A percentile compares a stretch with the other conserved stretches of the same genome.
Evolutionary conservation across 1,140 invertebrate species (phyloP).

Genomic region (Probaryconus sp.): DNA sequence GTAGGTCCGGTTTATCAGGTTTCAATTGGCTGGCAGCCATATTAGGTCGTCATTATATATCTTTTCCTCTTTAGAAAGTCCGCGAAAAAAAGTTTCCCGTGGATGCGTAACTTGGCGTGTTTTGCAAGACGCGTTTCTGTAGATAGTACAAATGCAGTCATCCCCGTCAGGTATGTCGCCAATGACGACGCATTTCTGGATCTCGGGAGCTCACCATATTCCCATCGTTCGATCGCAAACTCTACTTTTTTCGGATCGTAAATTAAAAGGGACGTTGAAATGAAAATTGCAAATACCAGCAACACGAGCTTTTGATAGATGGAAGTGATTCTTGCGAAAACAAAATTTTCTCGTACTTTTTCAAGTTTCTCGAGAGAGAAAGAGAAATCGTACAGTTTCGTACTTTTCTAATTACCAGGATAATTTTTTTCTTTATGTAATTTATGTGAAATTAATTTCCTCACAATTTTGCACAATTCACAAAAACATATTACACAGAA

Average conservation of each 20-base stretch:
- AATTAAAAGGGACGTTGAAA: conserved; percentile 33
- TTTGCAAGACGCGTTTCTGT: conserved; percentile 31
- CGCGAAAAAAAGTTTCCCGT: conserved; percentile 32
- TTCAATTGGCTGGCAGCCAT: conserved; percentile 46
- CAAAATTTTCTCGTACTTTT: no score
- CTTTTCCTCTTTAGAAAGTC: conserved; percentile 41
- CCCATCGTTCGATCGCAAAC: conserved; percentile 14
- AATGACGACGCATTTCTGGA: conserved; percentile 20
- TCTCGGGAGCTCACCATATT: conserved; percentile 21
- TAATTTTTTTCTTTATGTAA: no score
- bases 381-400: no score
- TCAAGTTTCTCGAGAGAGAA: no score
- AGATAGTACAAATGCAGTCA: conserved; percentile 19
- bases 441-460: no score
- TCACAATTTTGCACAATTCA: no score
- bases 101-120: conserved; percentile 27
- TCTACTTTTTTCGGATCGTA: conserved; percentile 21
- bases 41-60: conserved; percentile 59
- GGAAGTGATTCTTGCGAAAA: no score
- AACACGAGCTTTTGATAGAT: conserved; percentile 16
- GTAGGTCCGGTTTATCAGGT: conserved; percentile 55
- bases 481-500: no score
- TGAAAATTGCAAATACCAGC: conserved; percentile 26
- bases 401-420: no score
- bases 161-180: not conserved